Percentiles rank a stretch among this genome's conserved stretches.
Conservation (phyloP, 2,888 invertebrate genomes). For the Athalia circularis region DNA sequence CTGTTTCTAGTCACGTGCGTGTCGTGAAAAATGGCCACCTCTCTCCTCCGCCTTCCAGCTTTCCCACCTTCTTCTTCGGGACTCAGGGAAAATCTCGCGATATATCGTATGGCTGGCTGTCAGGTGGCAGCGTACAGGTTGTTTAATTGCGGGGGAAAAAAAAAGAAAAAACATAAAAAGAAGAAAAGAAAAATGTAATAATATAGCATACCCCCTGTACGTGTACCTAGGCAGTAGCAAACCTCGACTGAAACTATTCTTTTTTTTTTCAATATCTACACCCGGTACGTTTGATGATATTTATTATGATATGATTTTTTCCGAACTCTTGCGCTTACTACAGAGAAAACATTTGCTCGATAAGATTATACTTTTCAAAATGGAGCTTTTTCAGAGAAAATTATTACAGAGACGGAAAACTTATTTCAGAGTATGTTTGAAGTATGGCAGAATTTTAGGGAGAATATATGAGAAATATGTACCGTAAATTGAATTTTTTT, state of each 20-base stretch:
- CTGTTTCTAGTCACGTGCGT: slow-evolving; percentile 46
- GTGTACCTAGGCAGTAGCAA: neutral
- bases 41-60: neutral
- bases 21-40: slow-evolving; percentile 41
- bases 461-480: no score
- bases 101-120: slow-evolving; percentile 38
- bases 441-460: no score
- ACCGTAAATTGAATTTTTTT: no score
- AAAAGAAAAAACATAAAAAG: neutral
- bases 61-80: slow-evolving; percentile 2
- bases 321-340: no score
- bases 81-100: slow-evolving; percentile 43
- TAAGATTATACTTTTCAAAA: no score
- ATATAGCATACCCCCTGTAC: neutral
- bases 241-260: neutral
- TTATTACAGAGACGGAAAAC: no score
- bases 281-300: no score
- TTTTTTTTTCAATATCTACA: no score
- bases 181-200: slow-evolving; percentile 1
- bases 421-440: no score
- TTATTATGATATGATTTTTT: no score
- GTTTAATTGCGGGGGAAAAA: slow-evolving; percentile 38
- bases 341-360: no score
- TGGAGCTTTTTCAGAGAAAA: no score
- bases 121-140: slow-evolving; percentile 37